Conservation (phyloP, 2,113 vertebrate genomes). For the Butorides virescens region DNA sequence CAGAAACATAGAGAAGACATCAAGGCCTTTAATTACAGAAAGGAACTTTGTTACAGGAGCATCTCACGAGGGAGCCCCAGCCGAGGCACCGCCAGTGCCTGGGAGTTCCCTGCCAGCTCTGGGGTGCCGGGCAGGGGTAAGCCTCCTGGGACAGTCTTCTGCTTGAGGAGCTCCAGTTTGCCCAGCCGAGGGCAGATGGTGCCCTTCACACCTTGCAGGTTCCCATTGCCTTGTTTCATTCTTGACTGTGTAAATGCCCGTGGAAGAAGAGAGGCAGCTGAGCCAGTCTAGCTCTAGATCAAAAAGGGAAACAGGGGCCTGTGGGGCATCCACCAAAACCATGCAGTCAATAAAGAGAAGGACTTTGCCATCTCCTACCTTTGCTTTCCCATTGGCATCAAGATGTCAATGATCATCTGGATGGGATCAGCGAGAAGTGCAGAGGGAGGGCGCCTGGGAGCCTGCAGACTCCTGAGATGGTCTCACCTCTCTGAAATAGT, state of each 20-base stretch:
- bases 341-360: rapidly evolving
- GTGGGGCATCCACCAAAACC: not conserved
- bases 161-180: not conserved
- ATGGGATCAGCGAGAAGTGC: not conserved
- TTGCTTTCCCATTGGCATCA: not conserved
- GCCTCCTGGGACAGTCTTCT: rapidly evolving
- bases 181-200: not conserved
- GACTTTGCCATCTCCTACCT: not conserved
- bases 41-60: not conserved
- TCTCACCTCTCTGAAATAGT: not conserved
- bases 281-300: not conserved
- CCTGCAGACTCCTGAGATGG: not conserved
- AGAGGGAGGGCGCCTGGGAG: not conserved
- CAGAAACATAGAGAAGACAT: slow-evolving; percentile 24
- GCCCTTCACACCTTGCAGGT: not conserved
- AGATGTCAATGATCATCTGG: not conserved
- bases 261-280: not conserved
- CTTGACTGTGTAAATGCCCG: not conserved
- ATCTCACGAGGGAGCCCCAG: not conserved
- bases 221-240: not conserved
- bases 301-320: not conserved
- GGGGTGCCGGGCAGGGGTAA: not conserved
- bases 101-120: not conserved
- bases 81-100: not conserved
- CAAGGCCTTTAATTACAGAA: slow-evolving; percentile 14